A percentile compares a stretch with the other conserved stretches of the same genome.
Conservation (phyloP, 2,113 vertebrate genomes). For the Apteryx owenii region DNA sequence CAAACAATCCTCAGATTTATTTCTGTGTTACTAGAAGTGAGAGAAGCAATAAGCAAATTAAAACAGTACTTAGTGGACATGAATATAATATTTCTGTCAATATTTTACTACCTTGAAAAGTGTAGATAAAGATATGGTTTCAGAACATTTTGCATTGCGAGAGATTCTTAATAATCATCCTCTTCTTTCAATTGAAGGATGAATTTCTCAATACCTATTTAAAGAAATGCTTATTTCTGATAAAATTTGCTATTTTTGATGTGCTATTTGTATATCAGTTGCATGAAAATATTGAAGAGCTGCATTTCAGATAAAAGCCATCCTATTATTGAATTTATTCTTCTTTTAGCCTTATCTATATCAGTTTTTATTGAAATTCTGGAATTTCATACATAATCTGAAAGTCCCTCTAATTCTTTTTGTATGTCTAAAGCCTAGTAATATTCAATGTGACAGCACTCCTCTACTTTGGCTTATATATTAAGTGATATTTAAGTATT, state of each 20-base stretch:
- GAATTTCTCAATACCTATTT: background rate
- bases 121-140: background rate
- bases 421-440: background rate
- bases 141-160: background rate
- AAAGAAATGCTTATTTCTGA: background rate
- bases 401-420: background rate
- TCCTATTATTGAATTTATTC: background rate
- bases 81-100: background rate
- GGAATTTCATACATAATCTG: background rate
- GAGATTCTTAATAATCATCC: background rate
- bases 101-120: background rate
- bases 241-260: background rate
- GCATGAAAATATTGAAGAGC: background rate
- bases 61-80: background rate
- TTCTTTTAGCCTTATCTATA: background rate
- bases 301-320: background rate
- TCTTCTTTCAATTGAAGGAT: background rate
- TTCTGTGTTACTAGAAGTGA: background rate
- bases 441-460: background rate
- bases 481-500: fast-evolving
- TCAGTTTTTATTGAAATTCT: background rate
- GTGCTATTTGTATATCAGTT: background rate
- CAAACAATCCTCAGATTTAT: background rate
- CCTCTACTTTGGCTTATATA: background rate
- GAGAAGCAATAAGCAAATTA: background rate